Percentiles rank a stretch among this genome's conserved stretches.
Evolutionary conservation across 1,140 invertebrate species (phyloP).

Genomic region (Achroia grisella): DNA sequence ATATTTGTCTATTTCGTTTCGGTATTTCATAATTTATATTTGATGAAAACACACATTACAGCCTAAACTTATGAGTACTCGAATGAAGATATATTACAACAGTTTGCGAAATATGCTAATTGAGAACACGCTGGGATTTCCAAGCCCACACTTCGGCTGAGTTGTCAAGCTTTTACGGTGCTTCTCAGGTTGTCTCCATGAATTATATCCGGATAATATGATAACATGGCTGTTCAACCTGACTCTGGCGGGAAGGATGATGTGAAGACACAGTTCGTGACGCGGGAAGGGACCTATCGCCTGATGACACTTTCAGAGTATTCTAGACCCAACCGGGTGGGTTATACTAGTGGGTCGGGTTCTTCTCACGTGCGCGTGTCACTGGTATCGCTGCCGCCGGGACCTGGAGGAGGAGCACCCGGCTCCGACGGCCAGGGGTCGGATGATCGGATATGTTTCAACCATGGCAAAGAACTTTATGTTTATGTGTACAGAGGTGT

Average conservation of each 20-base stretch:
- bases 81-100: constrained; percentile 13
- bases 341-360: constrained; percentile 79
- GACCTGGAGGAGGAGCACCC: constrained; percentile 53
- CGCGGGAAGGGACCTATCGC: constrained; percentile 94
- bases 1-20: constrained; percentile 55
- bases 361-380: constrained; percentile 92
- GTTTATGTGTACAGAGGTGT: constrained; percentile 97
- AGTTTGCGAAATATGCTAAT: constrained; percentile 30
- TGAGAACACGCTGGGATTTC: constrained; percentile 22
- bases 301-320: constrained; percentile 96
- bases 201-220: constrained; percentile 65
- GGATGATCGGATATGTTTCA: constrained; percentile 95
- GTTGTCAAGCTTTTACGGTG: constrained; percentile 42
- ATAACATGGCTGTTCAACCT: constrained; percentile 68
- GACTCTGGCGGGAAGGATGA: constrained; percentile 86
- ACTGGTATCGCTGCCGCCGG: constrained; percentile 86
- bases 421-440: constrained; percentile 65
- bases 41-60: constrained; percentile 31
- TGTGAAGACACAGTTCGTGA: constrained; percentile 96
- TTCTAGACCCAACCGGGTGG: constrained; percentile 92
- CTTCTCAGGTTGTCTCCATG: constrained; percentile 58
- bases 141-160: constrained; percentile 20
- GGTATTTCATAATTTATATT: constrained; percentile 33
- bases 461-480: constrained; percentile 97
- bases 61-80: constrained; percentile 13